Base-by-base conservation (phyloP, 2,888 invertebrate genomes). In the Heliconius erato region DNA sequence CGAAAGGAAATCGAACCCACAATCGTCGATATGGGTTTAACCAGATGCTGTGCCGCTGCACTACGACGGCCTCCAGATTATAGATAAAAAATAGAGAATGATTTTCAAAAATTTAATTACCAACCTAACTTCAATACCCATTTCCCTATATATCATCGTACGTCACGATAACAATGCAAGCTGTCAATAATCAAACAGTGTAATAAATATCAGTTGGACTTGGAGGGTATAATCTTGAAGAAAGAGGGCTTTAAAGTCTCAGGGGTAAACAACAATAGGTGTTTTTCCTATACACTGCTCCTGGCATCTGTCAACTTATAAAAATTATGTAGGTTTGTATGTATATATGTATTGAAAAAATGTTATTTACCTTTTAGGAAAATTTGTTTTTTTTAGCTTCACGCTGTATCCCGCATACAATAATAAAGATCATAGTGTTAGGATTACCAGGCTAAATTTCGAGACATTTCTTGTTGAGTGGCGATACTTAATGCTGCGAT, bases 211-310 rank as follows among this genome's bases (percentile, higher is more conserved):
- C 85, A 86, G 85, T 86, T 85, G 84, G 87, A 88, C 89, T 86
- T 85, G 84, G 87, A 88, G 89, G 90, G 90, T 87, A 88, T 89
- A 90, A 89, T 90, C 89, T 90, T 89, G 81, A 88, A 88, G 87
- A 86, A 87, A 87, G 87, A 88, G 89, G 88, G 87, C 87, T 89
- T 91, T 90, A 90, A 89, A 90, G 87, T 89, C 90, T 89, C 88
- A 80, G 88, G 90, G 90, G 88, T 84, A 82, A 85, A 86, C 85
- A 86, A 90, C 90, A 90, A 91, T 88, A 86, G 88, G 85, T 89
- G 90, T 89, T 90, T 90, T 90, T 89, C 89, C 89, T 89, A 89
- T 86, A 88, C 89, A 88, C 88, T 89, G 85, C 87, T 87, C 87
- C 85, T 83, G 74, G 77, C 80, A 77, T 79, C 68, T 74, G 63